Percentiles rank a stretch among this genome's conserved stretches.
phyloP scores from a whole-genome alignment of 2,888 invertebrate species.

The Torymus texanus region DNA sequence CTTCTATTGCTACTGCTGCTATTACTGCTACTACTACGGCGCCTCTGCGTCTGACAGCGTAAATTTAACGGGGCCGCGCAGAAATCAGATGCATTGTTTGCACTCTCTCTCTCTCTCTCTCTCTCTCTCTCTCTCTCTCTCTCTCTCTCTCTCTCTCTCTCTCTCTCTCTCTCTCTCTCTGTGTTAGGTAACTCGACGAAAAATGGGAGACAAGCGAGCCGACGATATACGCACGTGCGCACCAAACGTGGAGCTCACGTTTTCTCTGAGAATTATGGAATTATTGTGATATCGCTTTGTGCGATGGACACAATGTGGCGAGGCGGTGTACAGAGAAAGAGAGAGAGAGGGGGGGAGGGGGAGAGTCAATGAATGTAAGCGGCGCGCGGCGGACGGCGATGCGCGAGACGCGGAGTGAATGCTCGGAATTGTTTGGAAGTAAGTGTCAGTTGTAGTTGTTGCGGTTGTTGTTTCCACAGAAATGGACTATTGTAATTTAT shows the following conservation, averaged over 20 bases:
- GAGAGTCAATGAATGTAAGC: neutral
- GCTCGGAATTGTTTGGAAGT: no score
- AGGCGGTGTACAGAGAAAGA: neutral
- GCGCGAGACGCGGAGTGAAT: no score
- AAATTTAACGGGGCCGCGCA: constrained; percentile 68
- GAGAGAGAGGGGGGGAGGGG: neutral
- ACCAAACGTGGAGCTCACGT: neutral
- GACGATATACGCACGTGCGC: neutral
- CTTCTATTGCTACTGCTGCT: neutral
- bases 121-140: neutral
- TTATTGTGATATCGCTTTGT: neutral
- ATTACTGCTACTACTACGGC: neutral
- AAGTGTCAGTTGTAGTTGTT: no score
- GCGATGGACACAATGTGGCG: neutral
- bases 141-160: neutral
- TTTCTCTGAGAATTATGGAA: constrained; percentile 27
- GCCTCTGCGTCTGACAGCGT: constrained; percentile 69
- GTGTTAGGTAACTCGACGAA: constrained; percentile 59
- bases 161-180: neutral
- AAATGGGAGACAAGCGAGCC: constrained; percentile 10
- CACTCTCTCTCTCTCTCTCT: neutral
- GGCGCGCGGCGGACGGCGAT: no score
- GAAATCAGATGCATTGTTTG: constrained; percentile 70
- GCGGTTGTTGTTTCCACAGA: no score
- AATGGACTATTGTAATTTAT: no score